Evolutionary conservation across 2,113 vertebrate species (phyloP).

Genomic region (Oncorhynchus keta): DNA sequence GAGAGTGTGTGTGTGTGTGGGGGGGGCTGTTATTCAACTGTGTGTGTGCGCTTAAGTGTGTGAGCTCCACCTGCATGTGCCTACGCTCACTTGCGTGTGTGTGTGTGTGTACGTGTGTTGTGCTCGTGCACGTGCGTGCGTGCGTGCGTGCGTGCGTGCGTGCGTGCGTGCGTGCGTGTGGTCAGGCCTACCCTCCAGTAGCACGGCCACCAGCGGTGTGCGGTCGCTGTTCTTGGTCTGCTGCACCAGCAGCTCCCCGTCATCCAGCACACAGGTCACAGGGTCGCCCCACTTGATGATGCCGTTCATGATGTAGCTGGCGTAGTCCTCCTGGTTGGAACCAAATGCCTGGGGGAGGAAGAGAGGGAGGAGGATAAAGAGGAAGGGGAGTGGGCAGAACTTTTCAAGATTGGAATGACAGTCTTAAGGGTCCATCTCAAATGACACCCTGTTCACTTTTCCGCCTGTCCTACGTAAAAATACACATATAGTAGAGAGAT

Average conservation of each 20-base stretch:
- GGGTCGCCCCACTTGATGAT: constrained; percentile 99
- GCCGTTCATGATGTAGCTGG: constrained; percentile 97
- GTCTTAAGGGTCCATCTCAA: too few species aligned
- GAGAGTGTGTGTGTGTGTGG: too few species aligned
- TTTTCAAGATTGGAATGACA: too few species aligned
- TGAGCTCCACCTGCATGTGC: neutral
- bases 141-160: too few species aligned
- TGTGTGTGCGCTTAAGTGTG: neutral
- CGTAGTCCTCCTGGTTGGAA: constrained; percentile 97
- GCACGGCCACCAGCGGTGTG: constrained; percentile 93
- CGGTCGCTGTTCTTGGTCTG: constrained; percentile 98
- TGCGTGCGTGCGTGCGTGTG: neutral
- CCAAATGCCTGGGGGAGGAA: constrained; percentile 85
- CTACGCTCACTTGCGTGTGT: neutral
- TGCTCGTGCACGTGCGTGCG: accelerated
- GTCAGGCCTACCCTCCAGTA: constrained; percentile 85
- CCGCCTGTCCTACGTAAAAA: too few species aligned
- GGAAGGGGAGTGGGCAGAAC: neutral
- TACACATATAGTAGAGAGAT: neutral
- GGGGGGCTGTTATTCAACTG: neutral
- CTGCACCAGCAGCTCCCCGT: constrained; percentile 95
- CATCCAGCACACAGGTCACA: constrained; percentile 89
- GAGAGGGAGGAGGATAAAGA: neutral
- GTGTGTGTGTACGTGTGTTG: neutral
- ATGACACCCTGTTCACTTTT: too few species aligned